Percentiles rank a stretch among this genome's conserved stretches.
These are phyloP conservation scores for Oceanodroma tethys DNA, from an alignment of 2,113 vertebrate species.

Conservation along the genomic window DNA sequence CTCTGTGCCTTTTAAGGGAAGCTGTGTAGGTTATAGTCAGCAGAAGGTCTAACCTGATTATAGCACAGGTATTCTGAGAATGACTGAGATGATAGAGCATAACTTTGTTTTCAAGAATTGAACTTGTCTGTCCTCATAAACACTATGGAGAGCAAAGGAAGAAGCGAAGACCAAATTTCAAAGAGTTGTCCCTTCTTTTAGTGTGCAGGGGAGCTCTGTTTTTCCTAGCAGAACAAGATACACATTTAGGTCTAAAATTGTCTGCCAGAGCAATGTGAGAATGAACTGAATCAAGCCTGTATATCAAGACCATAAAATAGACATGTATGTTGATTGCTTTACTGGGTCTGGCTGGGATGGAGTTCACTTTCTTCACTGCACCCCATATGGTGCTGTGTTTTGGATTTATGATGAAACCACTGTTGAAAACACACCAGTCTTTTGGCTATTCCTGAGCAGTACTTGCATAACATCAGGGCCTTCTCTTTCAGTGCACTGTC, in stretches of 20 bases:
- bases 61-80: neutral
- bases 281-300: neutral
- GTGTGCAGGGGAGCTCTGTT: neutral
- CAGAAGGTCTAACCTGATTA: neutral
- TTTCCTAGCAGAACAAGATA: neutral
- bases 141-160: neutral
- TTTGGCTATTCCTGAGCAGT: neutral
- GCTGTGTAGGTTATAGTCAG: neutral
- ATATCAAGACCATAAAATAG: neutral
- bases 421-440: neutral
- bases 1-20: neutral
- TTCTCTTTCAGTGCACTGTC: neutral
- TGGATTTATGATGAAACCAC: neutral
- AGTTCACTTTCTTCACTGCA: neutral
- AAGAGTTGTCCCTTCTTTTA: neutral
- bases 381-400: neutral
- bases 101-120: neutral
- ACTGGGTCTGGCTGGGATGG: neutral
- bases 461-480: neutral
- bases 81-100: neutral
- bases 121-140: neutral
- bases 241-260: neutral
- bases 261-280: neutral
- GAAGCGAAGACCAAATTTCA: neutral
- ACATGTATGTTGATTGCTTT: neutral